A percentile compares a stretch with the other conserved stretches of the same genome.
phyloP scores from a whole-genome alignment of 1,140 invertebrate genomes.

The Dinoponera quadriceps region DNA sequence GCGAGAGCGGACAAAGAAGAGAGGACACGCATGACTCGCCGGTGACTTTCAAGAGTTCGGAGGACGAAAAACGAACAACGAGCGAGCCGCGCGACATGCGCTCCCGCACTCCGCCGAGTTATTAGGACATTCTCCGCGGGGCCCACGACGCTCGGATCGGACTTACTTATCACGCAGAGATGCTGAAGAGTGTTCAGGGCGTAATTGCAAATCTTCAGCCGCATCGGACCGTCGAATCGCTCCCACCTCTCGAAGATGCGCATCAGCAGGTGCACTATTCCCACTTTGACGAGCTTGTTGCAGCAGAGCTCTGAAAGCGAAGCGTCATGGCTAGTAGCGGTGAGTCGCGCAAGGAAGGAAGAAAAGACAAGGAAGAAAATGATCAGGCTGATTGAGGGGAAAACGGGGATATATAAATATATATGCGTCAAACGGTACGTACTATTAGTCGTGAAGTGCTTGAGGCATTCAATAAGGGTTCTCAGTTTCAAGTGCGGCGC shows the following conservation, averaged over 20 bases:
- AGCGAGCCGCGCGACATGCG: neutral
- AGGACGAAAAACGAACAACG: neutral
- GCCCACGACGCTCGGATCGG: conserved; percentile 17
- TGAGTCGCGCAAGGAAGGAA: conserved; percentile 57
- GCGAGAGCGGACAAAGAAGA: conserved; percentile 62
- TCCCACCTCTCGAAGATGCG: conserved; percentile 89
- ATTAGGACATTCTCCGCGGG: neutral
- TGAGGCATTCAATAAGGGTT: conserved; percentile 88
- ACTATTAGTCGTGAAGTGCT: conserved; percentile 89
- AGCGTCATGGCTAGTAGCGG: conserved; percentile 23
- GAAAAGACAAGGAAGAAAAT: conserved; percentile 38
- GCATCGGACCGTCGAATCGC: conserved; percentile 88
- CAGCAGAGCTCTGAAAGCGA: conserved; percentile 87
- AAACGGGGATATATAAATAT: conserved; percentile 24
- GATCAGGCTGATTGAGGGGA: conserved; percentile 39
- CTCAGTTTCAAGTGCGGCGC: conserved; percentile 88
- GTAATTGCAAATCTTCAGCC: conserved; percentile 88
- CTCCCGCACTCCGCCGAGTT: neutral
- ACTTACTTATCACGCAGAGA: conserved; percentile 88
- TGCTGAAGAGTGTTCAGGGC: conserved; percentile 88
- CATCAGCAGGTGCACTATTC: conserved; percentile 86
- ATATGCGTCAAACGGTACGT: conserved; percentile 74
- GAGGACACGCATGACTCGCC: neutral
- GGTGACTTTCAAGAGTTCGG: neutral
- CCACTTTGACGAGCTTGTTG: conserved; percentile 88